Evolutionary conservation across 2,797 vertebrate species (phyloP).

Genomic region (Calcarius lapponicus): DNA sequence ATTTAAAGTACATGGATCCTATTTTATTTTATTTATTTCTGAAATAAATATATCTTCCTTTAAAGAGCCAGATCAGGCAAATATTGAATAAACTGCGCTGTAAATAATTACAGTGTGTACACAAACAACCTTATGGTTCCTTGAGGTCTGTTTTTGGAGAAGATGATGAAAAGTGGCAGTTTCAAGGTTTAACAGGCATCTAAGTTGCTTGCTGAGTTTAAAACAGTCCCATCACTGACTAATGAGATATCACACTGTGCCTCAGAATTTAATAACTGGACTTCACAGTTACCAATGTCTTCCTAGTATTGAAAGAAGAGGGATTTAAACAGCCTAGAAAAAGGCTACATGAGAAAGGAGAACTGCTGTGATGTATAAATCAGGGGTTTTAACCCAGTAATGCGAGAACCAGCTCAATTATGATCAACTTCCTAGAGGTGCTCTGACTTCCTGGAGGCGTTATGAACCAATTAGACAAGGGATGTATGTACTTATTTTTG

Average conservation of each 20-base stretch:
- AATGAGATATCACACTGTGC: conserved; percentile 59
- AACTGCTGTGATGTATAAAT: neutral
- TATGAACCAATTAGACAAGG: neutral
- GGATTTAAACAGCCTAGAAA: conserved; percentile 22
- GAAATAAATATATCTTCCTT: conserved; percentile 40
- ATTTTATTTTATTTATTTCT: neutral
- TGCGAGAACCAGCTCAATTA: neutral
- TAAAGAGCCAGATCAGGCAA: conserved; percentile 40
- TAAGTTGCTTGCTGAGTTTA: conserved; percentile 43
- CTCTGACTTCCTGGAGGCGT: neutral
- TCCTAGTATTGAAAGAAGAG: neutral
- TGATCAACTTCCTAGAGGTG: neutral
- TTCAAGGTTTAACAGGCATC: conserved; percentile 38
- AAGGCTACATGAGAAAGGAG: neutral
- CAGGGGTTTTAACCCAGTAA: neutral
- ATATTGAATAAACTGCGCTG: conserved; percentile 57
- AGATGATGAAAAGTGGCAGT: neutral
- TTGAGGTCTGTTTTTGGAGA: neutral
- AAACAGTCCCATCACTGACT: conserved; percentile 8
- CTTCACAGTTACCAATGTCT: neutral
- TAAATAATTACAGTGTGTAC: conserved; percentile 26
- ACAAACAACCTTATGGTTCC: neutral
- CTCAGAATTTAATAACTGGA: conserved; percentile 33
- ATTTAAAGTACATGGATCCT: neutral
- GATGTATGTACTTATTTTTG: neutral